These are phyloP conservation scores for Alouatta palliata DNA, from an alignment of 2,113 vertebrate genomes.

Conservation along the genomic window DNA sequence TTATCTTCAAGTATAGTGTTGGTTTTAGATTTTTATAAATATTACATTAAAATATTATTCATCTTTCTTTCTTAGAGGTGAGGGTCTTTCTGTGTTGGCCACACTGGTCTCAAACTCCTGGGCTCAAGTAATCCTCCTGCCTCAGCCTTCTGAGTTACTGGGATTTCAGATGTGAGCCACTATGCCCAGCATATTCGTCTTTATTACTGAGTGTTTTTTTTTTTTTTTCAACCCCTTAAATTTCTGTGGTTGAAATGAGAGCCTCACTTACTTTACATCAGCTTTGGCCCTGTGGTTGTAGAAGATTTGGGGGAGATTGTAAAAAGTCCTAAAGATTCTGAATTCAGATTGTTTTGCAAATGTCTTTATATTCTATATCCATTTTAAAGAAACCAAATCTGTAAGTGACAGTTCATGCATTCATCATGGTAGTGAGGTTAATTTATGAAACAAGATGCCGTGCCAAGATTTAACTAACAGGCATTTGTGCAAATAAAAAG, in stretches of 20 bases:
- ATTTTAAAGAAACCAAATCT: constrained; percentile 19
- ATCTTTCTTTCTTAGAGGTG: neutral
- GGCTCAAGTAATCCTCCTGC: too few species aligned
- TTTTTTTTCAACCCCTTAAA: neutral
- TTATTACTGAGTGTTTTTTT: neutral
- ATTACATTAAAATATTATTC: neutral
- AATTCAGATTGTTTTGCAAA: neutral
- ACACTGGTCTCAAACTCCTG: too few species aligned
- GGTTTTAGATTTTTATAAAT: neutral
- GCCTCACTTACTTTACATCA: neutral
- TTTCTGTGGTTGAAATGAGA: neutral
- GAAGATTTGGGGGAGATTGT: neutral
- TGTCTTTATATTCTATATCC: neutral
- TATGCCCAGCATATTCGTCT: neutral
- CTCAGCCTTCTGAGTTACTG: too few species aligned
- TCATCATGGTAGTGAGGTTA: neutral
- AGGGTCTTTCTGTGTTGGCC: too few species aligned
- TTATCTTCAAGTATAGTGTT: neutral
- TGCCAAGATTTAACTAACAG: neutral
- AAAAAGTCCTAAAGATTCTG: constrained; percentile 17
- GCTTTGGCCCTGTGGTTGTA: neutral
- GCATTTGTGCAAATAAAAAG: neutral
- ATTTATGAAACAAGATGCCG: constrained; percentile 24
- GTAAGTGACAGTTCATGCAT: neutral
- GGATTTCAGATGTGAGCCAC: too few species aligned